phyloP scores from a whole-genome alignment of 2,797 vertebrate species.

The Liparis tanakae region DNA sequence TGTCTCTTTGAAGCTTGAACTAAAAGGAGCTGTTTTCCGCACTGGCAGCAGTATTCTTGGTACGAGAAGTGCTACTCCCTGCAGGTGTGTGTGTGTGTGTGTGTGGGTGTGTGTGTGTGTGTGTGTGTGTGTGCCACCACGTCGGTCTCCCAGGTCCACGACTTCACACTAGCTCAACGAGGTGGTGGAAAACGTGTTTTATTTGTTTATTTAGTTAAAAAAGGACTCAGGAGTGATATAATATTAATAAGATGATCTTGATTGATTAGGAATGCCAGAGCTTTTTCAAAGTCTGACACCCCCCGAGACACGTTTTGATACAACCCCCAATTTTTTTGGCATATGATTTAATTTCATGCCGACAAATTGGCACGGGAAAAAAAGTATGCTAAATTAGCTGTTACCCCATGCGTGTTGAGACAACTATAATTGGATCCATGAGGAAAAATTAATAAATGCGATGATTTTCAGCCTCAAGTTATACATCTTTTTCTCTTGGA shows the following conservation, averaged over 20 bases:
- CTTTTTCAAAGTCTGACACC: conserved; percentile 1
- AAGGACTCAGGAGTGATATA: background rate
- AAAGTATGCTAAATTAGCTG: background rate
- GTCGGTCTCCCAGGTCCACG: conserved; percentile 37
- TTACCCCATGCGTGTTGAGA: background rate
- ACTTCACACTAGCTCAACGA: conserved; percentile 47
- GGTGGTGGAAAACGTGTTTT: conserved; percentile 3
- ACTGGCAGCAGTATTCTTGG: conserved; percentile 42
- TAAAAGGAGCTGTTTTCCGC: conserved; percentile 57
- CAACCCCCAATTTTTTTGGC: too few species aligned
- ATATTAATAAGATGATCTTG: conserved; percentile 6
- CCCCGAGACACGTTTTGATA: background rate
- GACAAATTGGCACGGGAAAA: background rate
- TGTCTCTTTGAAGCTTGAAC: conserved; percentile 58
- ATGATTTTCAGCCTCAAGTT: background rate
- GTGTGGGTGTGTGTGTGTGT: conserved; percentile 31
- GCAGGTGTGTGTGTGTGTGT: conserved; percentile 34
- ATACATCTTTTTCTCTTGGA: background rate
- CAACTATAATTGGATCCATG: background rate
- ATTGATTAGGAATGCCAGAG: background rate
- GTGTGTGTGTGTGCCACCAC: conserved; percentile 17
- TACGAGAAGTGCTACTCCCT: conserved; percentile 37
- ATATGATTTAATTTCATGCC: conserved; percentile 7
- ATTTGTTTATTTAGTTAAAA: background rate
- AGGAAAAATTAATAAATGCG: background rate